Base-by-base conservation (phyloP, 1,140 invertebrate species). In the Spodoptera litura region DNA sequence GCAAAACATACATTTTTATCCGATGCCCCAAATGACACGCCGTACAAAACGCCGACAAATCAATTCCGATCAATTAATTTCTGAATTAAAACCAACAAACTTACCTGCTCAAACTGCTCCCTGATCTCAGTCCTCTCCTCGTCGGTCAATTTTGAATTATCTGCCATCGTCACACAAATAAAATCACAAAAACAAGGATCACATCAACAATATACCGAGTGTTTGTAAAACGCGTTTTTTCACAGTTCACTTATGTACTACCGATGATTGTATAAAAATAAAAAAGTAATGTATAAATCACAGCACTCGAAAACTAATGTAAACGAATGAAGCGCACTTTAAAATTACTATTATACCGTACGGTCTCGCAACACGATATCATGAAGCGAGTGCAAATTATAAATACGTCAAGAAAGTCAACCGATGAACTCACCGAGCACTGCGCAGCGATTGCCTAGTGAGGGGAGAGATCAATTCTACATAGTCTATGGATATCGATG, bases 41-140 rank as follows among this genome's bases (percentile, higher is more conserved):
- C 58, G 72, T 8, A 44, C 5, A 13, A 75, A 51, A 62, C 11
- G 35, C 35, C 71, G 71, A 73, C 53, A 59, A 64, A 75, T 53
- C 44, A 64, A 62, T 75, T 64, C 35, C 59, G 9, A 66, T 55
- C 12, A 66, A 55, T 12, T 11, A 79, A n/a, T 74, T 44, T 56
- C 51, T 56, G 74, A 68, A 61, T 49, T 58, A 80, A 79, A 55
- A 75, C 59, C 80, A 44, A 80, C 84, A 68, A 68, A 38, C 66
- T 78, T 90, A 95, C 94, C 93, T 94, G 94, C 74, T 91, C 81
- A 83, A 95, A 95, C 75, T 94, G 92, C 85, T 95, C 94, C 81
- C 86, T 88, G 87, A 95, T 95, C 83, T 95, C 94, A 44, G 87
- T 70, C 70, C 88, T 87, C 85, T 95, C 94, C 75, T 95, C 94